Evolutionary conservation across 2,113 vertebrate genomes (phyloP), one percentile per base, ranked within the genome.

Genomic region (Sisor rabdophorus): DNA sequence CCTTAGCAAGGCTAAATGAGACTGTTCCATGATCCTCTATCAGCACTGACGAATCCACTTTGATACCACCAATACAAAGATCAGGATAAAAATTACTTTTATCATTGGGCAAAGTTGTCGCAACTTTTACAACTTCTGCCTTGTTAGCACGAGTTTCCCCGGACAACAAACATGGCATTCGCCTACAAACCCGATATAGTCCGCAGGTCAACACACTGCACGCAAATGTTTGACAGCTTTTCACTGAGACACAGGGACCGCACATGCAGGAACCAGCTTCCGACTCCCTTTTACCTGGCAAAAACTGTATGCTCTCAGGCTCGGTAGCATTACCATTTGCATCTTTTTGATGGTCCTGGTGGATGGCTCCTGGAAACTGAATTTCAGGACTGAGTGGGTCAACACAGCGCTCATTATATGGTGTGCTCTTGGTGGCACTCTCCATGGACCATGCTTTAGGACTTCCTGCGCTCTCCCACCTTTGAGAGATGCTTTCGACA

Each of bases 1-100:
- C 11, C 47, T 63, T 55, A 2, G 59, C 28, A 4, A 58, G n/a
- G 11, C 11, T 85, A 28, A 75, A 80, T 1, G 91, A 90, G 2
- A 90, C 85, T 0, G 92, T 90, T 53, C 94, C 87, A 50, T 93
- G 93, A 74, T 92, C 93, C 20, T 75, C 67, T 59, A 79, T 78
- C 0, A 86, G 70, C 53, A 76, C 40, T 1, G 77, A 82, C 0
- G 73, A 69, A 59, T 87, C 80, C 54, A 92, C 88, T 77, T 80
- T 86, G 28, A 91, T 84, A 1, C 91, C 90, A 1, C 12, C 79
- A 20, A 98, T 89, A 81, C 87, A 89, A 83, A 98, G 85, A 0
- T 97, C 97, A 0, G 92, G 89, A 68, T 95, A 94, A 78, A 94
- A 96, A 87, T 94, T 93, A 7, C 84, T 90, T 77, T n/a, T 83